These are phyloP conservation scores for Nyctalus aviator DNA, from an alignment of 2,797 vertebrate genomes.

Conservation along the genomic window DNA sequence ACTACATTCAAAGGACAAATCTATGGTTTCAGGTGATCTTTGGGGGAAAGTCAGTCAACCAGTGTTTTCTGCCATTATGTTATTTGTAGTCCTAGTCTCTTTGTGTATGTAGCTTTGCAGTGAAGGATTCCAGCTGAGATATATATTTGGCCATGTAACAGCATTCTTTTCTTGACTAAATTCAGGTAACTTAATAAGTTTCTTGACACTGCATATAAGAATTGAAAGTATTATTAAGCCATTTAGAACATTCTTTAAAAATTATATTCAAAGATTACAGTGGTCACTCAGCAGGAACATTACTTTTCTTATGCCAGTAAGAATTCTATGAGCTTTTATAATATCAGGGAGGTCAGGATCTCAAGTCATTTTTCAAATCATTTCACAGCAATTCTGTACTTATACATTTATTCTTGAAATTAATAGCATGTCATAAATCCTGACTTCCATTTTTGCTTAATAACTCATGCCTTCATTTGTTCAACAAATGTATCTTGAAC, in stretches of 20 bases:
- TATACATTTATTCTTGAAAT: conserved; percentile 66
- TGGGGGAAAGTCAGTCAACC: background rate
- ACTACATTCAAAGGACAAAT: background rate
- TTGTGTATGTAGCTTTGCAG: background rate
- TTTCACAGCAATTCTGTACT: conserved; percentile 67
- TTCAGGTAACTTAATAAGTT: conserved; percentile 33
- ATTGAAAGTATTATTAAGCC: conserved; percentile 61
- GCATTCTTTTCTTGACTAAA: conserved; percentile 52
- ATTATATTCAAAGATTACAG: conserved; percentile 58
- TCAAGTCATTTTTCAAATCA: conserved; percentile 63
- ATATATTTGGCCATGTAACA: conserved; percentile 43
- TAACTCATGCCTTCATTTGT: conserved; percentile 46
- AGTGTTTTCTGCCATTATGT: background rate
- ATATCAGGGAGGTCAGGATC: conserved; percentile 13
- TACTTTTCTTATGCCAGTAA: conserved; percentile 54
- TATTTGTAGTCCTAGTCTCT: background rate
- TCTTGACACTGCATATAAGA: conserved; percentile 50
- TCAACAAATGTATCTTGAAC: conserved; percentile 15
- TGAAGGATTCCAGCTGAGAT: background rate
- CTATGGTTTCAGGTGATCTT: background rate
- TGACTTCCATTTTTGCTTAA: conserved; percentile 59
- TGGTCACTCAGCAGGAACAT: conserved; percentile 52
- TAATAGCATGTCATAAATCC: conserved; percentile 62
- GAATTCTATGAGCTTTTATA: conserved; percentile 55
- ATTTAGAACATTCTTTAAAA: conserved; percentile 36